phyloP scores from a whole-genome alignment of 2,113 vertebrate species.

The Noctilio leporinus region DNA sequence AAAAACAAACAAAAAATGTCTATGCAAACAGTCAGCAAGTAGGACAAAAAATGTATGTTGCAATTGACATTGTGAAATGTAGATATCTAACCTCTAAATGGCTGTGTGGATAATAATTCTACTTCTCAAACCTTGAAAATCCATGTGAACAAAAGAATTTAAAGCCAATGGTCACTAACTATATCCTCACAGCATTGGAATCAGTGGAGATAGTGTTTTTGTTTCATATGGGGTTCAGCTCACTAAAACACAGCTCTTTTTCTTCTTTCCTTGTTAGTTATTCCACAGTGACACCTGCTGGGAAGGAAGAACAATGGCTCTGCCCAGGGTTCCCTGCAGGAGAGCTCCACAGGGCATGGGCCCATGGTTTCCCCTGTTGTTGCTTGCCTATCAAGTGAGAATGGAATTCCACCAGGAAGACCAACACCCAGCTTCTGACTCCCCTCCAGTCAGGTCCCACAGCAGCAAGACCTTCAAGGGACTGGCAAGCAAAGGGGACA shows the following conservation, averaged over 20 bases:
- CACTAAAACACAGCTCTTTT: not conserved
- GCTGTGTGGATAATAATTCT: not conserved
- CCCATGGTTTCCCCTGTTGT: not conserved
- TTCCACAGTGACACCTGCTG: conserved; percentile 83
- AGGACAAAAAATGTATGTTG: not conserved
- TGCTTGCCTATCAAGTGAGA: conserved; percentile 6
- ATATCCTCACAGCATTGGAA: not conserved
- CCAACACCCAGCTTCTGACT: not conserved
- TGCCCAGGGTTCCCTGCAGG: not conserved
- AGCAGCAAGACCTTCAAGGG: not conserved
- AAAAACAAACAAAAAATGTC: not conserved
- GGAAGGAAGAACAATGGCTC: conserved; percentile 36
- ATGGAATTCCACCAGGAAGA: not conserved
- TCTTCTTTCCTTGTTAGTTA: conserved; percentile 28
- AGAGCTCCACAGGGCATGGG: conserved; percentile 19
- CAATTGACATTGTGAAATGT: not conserved
- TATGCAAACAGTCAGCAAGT: not conserved
- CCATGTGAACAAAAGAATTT: not conserved
- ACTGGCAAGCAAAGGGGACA: not conserved
- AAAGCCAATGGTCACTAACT: not conserved
- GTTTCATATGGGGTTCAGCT: not conserved
- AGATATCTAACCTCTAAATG: not conserved
- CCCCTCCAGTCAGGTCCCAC: not conserved
- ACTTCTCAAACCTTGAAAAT: not conserved
- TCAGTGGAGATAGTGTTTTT: not conserved